Base-by-base conservation (phyloP, 2,888 invertebrate species). In the Cheilosia urbana region DNA sequence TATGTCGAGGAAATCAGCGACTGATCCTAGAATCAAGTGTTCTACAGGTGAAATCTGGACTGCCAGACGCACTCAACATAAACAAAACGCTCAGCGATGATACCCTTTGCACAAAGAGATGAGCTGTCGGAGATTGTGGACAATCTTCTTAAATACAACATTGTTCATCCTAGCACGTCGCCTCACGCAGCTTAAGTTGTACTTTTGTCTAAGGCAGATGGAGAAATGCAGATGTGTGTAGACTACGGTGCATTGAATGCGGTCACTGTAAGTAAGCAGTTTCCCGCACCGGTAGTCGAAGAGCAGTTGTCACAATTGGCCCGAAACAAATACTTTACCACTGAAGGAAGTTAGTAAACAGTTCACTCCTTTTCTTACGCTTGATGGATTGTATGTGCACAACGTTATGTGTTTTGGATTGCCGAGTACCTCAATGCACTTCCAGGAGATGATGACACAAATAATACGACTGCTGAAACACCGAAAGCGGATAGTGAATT, bases 371-470 rank as follows among this genome's bases (percentile, higher is more conserved):
- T 42, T 91, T 66, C 89, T 27, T 27, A 27, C 27, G 27, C 27
- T 6, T 6, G 27, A 27, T 7, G 27, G 6, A 27, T 27, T 27
- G 27, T 27, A 6, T 27, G 27, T 6, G 27, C 27, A 27, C 7
- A 27, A 27, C 6, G 27, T 27, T 6, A 27, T 6, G 27, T 6
- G 7, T 27, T 27, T 27, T 6, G 27, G 27, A 27, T 27, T 27
- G 27, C 7, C 7, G 27, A 27, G 7, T 27, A 1, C 27, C 27
- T 27, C n/a, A 40, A 4, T 27, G 27, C 27, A 27, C 27, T 27
- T 27, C 87, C 90, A 89, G 71, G 69, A 88, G 27, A 75, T 89
- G 62, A 89, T 90, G 27, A 60, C 37, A 2, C 49, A 55, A 13
- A 19, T 60, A 19, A 60, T 58, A 9, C 17, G 15, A 19, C 15